phyloP scores from a whole-genome alignment of 1,140 invertebrate genomes.

The Leptopilina boulardi region DNA sequence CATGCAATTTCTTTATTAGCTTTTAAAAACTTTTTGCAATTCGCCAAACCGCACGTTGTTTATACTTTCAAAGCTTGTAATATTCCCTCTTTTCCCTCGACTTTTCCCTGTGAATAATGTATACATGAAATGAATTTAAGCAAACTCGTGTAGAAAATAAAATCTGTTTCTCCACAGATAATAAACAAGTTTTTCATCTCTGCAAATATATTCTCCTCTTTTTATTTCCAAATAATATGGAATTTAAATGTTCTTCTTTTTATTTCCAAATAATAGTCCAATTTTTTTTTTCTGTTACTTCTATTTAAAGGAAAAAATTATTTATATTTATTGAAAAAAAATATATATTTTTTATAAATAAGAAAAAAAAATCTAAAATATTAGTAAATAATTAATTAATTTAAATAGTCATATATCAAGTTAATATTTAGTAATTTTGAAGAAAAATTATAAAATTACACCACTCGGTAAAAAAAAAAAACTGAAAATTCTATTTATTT shows the following conservation, averaged over 20 bases:
- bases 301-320: too few relatives aligned
- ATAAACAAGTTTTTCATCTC: background rate
- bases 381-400: too few relatives aligned
- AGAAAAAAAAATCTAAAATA: too few relatives aligned
- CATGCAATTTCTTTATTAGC: background rate
- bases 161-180: background rate
- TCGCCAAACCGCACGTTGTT: background rate
- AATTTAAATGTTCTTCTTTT: too few relatives aligned
- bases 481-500: background rate
- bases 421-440: too few relatives aligned
- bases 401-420: too few relatives aligned
- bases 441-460: background rate
- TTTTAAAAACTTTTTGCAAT: conserved; percentile 3
- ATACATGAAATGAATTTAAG: conserved; percentile 22
- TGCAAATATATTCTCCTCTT: too few relatives aligned
- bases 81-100: background rate
- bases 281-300: too few relatives aligned
- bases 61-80: background rate
- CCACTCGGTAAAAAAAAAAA: background rate
- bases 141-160: background rate
- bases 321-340: too few relatives aligned
- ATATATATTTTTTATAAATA: too few relatives aligned
- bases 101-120: background rate
- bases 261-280: too few relatives aligned
- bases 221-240: too few relatives aligned